Percentiles rank a stretch among this genome's conserved stretches.
Evolutionary conservation across 2,888 invertebrate genomes (phyloP).

Genomic region (Thysanoteuthis rhombus): DNA sequence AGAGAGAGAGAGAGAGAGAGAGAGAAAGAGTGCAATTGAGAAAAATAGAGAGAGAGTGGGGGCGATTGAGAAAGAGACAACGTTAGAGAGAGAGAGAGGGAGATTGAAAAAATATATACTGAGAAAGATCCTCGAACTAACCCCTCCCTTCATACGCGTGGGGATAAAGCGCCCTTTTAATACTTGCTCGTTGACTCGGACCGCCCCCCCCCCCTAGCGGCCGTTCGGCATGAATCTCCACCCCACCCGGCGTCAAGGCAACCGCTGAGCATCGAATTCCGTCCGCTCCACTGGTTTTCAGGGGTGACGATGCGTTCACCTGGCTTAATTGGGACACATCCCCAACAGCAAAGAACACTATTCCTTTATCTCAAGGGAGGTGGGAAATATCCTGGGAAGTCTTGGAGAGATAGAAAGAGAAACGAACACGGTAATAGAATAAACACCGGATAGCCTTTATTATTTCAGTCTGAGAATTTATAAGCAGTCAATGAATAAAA

Average conservation of each 20-base stretch:
- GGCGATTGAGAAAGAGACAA: too few relatives aligned
- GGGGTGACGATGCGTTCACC: conserved; percentile 12
- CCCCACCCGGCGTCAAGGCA: neutral
- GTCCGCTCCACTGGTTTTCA: neutral
- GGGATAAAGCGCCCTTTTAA: neutral
- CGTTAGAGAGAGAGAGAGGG: too few relatives aligned
- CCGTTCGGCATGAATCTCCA: neutral
- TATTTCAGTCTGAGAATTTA: neutral
- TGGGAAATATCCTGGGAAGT: neutral
- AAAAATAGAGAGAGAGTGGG: too few relatives aligned
- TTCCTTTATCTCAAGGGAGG: too few relatives aligned
- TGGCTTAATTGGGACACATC: neutral
- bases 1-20: too few relatives aligned
- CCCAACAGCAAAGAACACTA: neutral
- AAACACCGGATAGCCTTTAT: neutral
- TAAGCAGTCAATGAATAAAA: neutral
- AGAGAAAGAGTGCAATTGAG: too few relatives aligned
- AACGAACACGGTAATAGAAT: neutral
- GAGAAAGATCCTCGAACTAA: too few relatives aligned
- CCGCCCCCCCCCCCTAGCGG: neutral
- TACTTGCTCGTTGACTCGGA: neutral
- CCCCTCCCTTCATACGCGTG: too few relatives aligned
- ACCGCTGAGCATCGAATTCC: neutral
- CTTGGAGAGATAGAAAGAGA: neutral
- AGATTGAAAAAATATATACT: too few relatives aligned